Conservation (phyloP, 2,888 invertebrate species). For the Tachina lurida region DNA sequence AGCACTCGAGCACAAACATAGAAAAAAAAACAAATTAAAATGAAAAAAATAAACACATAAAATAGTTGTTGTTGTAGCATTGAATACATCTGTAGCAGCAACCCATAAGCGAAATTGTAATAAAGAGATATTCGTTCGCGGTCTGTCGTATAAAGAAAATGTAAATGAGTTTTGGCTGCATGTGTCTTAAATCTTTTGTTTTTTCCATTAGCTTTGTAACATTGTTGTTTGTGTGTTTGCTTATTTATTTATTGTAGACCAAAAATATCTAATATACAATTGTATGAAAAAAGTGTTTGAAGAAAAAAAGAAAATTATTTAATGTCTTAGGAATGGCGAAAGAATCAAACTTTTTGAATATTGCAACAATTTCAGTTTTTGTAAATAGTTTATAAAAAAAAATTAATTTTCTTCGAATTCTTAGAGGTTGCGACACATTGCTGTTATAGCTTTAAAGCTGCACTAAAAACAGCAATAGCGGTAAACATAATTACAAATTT, state of each 20-base stretch:
- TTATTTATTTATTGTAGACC: not conserved
- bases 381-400: slow-evolving; percentile 48
- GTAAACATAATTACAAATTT: too few species aligned
- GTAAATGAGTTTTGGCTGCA: slow-evolving; percentile 46
- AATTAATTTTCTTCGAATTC: not conserved
- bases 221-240: not conserved
- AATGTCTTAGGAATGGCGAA: not conserved
- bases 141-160: slow-evolving; percentile 10
- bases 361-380: slow-evolving; percentile 59
- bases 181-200: slow-evolving; percentile 65
- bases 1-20: slow-evolving; percentile 8
- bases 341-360: slow-evolving; percentile 48
- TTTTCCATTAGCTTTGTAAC: not conserved
- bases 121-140: slow-evolving; percentile 37
- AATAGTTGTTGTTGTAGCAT: not conserved
- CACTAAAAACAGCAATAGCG: too few species aligned
- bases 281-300: slow-evolving; percentile 29
- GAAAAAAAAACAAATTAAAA: slow-evolving; percentile 40
- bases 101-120: slow-evolving; percentile 33
- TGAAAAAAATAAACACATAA: not conserved
- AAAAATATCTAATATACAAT: slow-evolving; percentile 18
- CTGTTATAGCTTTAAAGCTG: too few species aligned
- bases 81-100: slow-evolving; percentile 9
- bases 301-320: not conserved
- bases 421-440: too few species aligned